These are phyloP conservation scores for Labeo rohita DNA, from an alignment of 2,113 vertebrate genomes.

Conservation along the genomic window DNA sequence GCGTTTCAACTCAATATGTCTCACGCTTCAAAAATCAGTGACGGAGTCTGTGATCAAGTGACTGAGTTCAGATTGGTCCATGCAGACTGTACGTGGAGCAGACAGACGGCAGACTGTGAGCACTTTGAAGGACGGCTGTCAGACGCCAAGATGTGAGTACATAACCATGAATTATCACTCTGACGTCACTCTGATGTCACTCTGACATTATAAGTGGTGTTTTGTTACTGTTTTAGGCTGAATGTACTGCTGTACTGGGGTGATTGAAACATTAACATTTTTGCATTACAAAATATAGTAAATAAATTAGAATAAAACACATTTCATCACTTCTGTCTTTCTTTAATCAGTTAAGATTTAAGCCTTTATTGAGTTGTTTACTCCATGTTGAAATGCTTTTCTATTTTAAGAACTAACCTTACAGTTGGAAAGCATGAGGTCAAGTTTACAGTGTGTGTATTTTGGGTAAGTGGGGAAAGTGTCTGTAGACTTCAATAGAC, in stretches of 20 bases:
- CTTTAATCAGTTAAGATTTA: neutral
- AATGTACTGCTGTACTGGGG: neutral
- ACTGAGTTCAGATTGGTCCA: constrained; percentile 56
- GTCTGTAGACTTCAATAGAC: neutral
- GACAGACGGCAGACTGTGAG: constrained; percentile 20
- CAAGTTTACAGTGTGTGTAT: neutral
- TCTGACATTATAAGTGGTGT: neutral
- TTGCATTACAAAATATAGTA: neutral
- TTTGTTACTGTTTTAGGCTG: neutral
- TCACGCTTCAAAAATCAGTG: constrained; percentile 20
- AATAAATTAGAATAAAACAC: neutral
- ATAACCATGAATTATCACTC: neutral
- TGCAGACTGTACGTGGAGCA: constrained; percentile 59
- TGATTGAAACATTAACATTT: neutral
- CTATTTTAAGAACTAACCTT: constrained; percentile 42
- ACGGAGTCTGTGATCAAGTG: constrained; percentile 25
- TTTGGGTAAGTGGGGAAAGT: neutral
- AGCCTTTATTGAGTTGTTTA: neutral
- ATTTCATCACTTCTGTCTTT: neutral
- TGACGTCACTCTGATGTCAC: neutral
- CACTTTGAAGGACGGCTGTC: constrained; percentile 48
- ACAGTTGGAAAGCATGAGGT: constrained; percentile 28
- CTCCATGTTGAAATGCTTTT: constrained; percentile 25
- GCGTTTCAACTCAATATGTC: constrained; percentile 8
- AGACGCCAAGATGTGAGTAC: constrained; percentile 64